These are phyloP conservation scores for Platichthys flesus DNA, from an alignment of 2,113 vertebrate genomes.

Conservation along the genomic window DNA sequence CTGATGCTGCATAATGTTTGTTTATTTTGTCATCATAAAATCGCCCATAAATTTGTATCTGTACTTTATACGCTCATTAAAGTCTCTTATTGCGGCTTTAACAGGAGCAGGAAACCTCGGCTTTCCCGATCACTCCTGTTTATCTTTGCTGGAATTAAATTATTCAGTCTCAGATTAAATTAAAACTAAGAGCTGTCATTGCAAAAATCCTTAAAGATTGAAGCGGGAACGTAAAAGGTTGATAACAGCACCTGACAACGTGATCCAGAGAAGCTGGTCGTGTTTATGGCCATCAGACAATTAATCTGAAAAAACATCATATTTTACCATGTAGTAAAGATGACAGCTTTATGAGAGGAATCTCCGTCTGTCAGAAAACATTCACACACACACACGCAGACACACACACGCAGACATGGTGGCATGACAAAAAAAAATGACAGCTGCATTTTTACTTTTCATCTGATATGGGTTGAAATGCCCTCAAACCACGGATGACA, in stretches of 20 bases:
- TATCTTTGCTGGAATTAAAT: conserved; percentile 1
- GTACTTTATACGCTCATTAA: not conserved
- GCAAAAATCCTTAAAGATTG: conserved; percentile 19
- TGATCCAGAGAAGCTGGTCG: conserved; percentile 26
- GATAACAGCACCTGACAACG: conserved; percentile 3
- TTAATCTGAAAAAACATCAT: conserved; percentile 10
- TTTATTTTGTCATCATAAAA: not conserved
- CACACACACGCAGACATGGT: conserved; percentile 8
- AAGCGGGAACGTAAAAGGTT: conserved; percentile 7
- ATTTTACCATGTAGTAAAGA: conserved; percentile 25
- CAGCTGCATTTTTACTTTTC: conserved; percentile 52
- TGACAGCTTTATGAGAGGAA: conserved; percentile 23
- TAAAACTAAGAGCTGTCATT: conserved; percentile 24
- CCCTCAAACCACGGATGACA: conserved; percentile 58
- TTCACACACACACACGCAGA: not conserved
- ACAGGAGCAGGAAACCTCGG: not conserved
- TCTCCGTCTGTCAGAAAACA: conserved; percentile 39
- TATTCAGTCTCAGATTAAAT: conserved; percentile 18
- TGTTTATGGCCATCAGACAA: conserved; percentile 10
- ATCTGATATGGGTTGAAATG: conserved; percentile 44
- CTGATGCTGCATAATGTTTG: not conserved
- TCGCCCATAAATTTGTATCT: not conserved
- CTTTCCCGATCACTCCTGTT: not conserved
- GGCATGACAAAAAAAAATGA: conserved; percentile 38
- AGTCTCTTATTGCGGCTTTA: not conserved